Evolutionary conservation across 2,113 vertebrate species (phyloP).

Genomic region (Nyctibius bracteatus): DNA sequence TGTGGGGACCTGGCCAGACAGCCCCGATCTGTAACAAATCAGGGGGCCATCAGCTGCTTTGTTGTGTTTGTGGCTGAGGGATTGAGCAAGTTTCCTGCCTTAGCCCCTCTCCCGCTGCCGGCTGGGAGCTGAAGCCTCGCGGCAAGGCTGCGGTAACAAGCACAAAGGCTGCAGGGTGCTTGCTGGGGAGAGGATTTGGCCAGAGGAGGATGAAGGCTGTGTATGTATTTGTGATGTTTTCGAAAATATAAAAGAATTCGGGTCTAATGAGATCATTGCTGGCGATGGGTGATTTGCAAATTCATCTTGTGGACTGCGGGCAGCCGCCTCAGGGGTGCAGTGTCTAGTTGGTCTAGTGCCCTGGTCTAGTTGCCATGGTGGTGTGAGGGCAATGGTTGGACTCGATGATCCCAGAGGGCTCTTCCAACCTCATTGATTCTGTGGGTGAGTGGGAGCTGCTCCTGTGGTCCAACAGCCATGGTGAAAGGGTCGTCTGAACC

Average conservation of each 20-base stretch:
- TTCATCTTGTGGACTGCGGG: not conserved
- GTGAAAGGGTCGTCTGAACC: not conserved
- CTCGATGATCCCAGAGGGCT: too few relatives aligned
- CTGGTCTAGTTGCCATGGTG: too few relatives aligned
- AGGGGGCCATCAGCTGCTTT: not conserved
- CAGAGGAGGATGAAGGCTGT: not conserved
- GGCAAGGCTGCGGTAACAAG: not conserved
- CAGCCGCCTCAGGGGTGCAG: not conserved
- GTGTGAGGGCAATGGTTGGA: too few relatives aligned
- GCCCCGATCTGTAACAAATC: not conserved
- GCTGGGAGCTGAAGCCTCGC: not conserved
- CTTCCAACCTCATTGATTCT: too few relatives aligned
- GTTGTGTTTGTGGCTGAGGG: not conserved
- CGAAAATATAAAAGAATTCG: not conserved
- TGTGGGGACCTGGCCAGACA: not conserved
- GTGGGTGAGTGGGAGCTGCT: not conserved
- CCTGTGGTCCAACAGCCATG: accelerated
- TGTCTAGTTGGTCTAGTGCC: too few relatives aligned
- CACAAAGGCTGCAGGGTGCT: not conserved
- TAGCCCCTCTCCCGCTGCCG: accelerated
- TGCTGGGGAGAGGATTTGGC: not conserved
- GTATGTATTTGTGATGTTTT: not conserved
- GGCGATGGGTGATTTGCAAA: not conserved
- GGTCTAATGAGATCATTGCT: not conserved
- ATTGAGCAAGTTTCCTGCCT: not conserved